These are phyloP conservation scores for Otocyon megalotis DNA, from an alignment of 2,113 vertebrate species.

Conservation along the genomic window DNA sequence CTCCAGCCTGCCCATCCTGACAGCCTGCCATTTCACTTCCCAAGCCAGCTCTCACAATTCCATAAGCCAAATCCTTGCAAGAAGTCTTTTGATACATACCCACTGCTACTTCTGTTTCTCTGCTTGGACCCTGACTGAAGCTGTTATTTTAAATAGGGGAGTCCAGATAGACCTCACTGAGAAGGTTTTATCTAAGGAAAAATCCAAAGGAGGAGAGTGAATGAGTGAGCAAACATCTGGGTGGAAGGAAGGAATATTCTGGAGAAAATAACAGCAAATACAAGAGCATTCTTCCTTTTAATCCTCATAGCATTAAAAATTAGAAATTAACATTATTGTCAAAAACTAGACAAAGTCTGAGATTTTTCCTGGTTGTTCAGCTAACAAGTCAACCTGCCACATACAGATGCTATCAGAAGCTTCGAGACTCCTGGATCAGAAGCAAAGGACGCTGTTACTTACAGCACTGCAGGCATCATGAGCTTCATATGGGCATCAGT, in stretches of 20 bases:
- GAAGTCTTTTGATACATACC: background rate
- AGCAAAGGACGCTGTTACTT: background rate
- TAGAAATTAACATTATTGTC: background rate
- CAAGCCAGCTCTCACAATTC: background rate
- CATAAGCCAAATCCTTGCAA: background rate
- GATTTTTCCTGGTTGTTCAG: background rate
- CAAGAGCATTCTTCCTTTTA: background rate
- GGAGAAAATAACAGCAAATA: background rate
- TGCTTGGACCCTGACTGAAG: background rate
- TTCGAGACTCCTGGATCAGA: background rate
- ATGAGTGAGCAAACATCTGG: background rate
- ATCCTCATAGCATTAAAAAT: background rate
- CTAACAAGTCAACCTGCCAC: background rate
- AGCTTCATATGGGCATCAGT: background rate
- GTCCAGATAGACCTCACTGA: background rate
- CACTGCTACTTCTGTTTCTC: background rate
- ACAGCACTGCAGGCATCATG: too few relatives aligned
- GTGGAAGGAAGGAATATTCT: background rate
- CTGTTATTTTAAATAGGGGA: background rate
- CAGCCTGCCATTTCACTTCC: accelerated
- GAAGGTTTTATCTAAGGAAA: background rate
- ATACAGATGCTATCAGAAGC: background rate
- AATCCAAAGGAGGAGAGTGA: background rate
- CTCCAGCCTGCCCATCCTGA: too few relatives aligned
- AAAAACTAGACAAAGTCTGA: background rate